These are phyloP conservation scores for Tonatia bakeri DNA, from an alignment of 2,113 vertebrate genomes.

Conservation along the genomic window DNA sequence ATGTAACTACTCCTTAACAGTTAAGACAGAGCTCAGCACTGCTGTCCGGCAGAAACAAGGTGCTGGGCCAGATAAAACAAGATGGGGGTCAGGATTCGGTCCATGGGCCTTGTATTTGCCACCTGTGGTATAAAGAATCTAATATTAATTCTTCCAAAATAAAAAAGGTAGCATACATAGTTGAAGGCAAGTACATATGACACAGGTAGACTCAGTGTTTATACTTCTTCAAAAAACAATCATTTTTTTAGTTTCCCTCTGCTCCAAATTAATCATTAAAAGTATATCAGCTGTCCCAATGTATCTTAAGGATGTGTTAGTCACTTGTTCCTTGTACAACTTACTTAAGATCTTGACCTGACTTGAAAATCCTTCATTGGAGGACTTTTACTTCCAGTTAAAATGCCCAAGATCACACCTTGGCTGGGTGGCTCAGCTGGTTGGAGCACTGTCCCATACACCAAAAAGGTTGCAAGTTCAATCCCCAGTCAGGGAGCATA, in stretches of 20 bases:
- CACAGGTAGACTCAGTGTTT: background rate
- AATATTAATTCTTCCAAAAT: conserved; percentile 13
- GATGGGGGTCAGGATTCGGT: too few species aligned
- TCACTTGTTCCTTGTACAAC: background rate
- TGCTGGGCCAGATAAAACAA: too few species aligned
- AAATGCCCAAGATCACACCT: background rate
- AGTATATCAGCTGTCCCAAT: background rate
- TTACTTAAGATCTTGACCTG: background rate
- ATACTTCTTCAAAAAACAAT: background rate
- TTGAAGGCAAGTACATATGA: background rate
- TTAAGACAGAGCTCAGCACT: too few species aligned
- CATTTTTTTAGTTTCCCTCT: background rate
- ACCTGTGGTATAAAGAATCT: background rate
- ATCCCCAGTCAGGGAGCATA: too few species aligned
- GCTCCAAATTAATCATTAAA: background rate
- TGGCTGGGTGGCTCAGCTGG: too few species aligned
- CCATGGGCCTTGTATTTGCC: too few species aligned
- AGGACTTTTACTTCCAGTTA: background rate
- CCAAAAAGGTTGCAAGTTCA: too few species aligned
- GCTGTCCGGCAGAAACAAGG: too few species aligned
- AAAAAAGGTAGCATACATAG: background rate
- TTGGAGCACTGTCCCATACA: too few species aligned
- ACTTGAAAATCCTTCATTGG: background rate
- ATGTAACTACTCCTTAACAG: too few species aligned
- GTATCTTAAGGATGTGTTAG: background rate